Base-by-base conservation (phyloP, 2,888 invertebrate genomes). In the Urechis unicinctus region DNA sequence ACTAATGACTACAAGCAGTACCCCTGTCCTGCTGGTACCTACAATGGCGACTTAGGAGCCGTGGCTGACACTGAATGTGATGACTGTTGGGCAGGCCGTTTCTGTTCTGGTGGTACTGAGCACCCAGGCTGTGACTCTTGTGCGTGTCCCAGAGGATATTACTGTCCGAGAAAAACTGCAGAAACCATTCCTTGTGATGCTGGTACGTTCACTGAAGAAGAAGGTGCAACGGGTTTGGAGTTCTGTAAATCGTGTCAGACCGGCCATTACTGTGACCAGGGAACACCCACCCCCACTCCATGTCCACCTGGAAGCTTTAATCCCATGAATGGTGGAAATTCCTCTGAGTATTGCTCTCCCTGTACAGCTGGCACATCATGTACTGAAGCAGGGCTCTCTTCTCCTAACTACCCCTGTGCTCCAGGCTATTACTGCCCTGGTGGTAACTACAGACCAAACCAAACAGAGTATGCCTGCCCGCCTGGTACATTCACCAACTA, bases 391-490 rank as follows among this genome's bases (percentile, higher is more conserved):
- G 73, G 66, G 2, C 65, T 74, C 1, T 65, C 69, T 2, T 55
- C 61, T 46, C 71, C 74, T 3, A 65, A 74, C 57, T 64, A 66
- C 47, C 65, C 69, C 0, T 75, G 75, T 56, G 65, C 67, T 9
- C 69, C 71, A 9, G 75, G 75, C 0, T 70, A 73, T 61, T 75
- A 70, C 63, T 75, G 75, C 56, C 74, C 73, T 0, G 71, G 69
- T 3, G 72, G 71, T 3, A 75, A 73, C 56, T 59, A 62, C 46
- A 58, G 61, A 2, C 68, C 68, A 21, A 71, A 71, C 56, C 71
- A 73, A 56, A 63, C 68, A 6, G 72, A 69, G 44, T 67, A 69
- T 61, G 69, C 70, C 3, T 75, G 75, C 48, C 74, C 74, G 1
- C 68, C 73, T 9, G 74, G 75, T 1, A 68, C 63, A 0, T 74